Conservation (phyloP, 2,797 vertebrate genomes). For the Parambassis ranga region DNA sequence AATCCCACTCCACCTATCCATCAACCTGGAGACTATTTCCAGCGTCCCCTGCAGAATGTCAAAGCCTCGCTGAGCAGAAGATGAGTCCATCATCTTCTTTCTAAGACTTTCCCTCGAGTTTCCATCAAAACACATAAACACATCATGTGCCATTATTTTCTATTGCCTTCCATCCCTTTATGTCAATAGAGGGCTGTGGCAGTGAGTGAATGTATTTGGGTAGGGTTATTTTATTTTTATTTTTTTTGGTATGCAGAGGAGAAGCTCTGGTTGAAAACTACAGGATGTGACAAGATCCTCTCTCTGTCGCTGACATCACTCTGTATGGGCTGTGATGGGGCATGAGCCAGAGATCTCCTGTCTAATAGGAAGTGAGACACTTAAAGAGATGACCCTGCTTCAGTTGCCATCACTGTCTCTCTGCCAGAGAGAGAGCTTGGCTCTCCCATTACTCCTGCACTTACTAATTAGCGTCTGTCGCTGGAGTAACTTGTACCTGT, state of each 20-base stretch:
- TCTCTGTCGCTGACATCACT: conserved; percentile 60
- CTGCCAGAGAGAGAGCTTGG: conserved; percentile 51
- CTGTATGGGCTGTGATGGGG: conserved; percentile 55
- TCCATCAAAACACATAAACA: conserved; percentile 69
- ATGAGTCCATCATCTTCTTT: conserved; percentile 74
- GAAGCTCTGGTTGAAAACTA: conserved; percentile 54
- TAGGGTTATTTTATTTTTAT: conserved; percentile 39
- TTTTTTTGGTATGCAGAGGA: conserved; percentile 54
- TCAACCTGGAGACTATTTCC: conserved; percentile 74
- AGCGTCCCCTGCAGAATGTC: conserved; percentile 68
- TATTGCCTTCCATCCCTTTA: conserved; percentile 20
- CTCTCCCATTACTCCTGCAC: conserved; percentile 64
- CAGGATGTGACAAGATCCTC: conserved; percentile 68
- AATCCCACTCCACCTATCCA: conserved; percentile 77
- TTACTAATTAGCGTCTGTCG: conserved; percentile 80
- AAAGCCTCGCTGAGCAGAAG: conserved; percentile 68
- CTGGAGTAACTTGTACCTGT: conserved; percentile 80
- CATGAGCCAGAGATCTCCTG: conserved; percentile 66
- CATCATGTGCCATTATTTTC: conserved; percentile 64
- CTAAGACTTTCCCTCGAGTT: conserved; percentile 58
- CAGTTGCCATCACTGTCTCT: conserved; percentile 58
- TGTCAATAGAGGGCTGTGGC: conserved; percentile 27
- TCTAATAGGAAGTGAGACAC: conserved; percentile 76
- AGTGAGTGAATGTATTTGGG: conserved; percentile 36
- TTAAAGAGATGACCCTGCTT: conserved; percentile 74